These are phyloP conservation scores for Phalera bucephala DNA, from an alignment of 2,888 invertebrate species.

Conservation along the genomic window DNA sequence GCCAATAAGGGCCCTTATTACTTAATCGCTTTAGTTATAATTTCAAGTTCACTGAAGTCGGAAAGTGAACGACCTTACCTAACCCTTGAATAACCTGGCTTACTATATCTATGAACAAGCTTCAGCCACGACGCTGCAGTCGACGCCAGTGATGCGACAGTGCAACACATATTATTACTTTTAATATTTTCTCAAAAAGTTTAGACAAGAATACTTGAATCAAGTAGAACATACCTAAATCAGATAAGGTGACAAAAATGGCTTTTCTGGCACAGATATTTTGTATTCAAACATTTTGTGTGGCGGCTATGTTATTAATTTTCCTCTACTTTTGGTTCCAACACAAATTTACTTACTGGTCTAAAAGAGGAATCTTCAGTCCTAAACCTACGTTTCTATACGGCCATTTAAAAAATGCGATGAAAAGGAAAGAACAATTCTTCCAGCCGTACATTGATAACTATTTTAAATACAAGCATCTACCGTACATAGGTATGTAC, in stretches of 20 bases:
- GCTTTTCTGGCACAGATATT: slow-evolving; percentile 26
- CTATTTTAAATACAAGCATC: slow-evolving; percentile 78
- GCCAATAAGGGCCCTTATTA: too few species aligned
- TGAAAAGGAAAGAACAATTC: slow-evolving; percentile 81
- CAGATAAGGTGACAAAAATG: too few species aligned
- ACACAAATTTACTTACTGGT: slow-evolving; percentile 83
- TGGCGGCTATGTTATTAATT: slow-evolving; percentile 34
- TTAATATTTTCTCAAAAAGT: too few species aligned
- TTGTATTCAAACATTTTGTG: slow-evolving; percentile 35
- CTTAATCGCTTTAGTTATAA: too few species aligned
- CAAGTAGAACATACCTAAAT: too few species aligned
- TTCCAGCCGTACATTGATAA: slow-evolving; percentile 84
- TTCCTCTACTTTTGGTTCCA: slow-evolving; percentile 58
- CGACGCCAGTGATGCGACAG: background rate
- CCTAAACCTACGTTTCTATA: slow-evolving; percentile 84
- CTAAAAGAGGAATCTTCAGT: slow-evolving; percentile 78
- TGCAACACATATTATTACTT: background rate
- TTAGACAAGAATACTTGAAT: too few species aligned
- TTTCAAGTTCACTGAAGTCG: slow-evolving; percentile 28
- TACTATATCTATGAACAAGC: slow-evolving; percentile 11
- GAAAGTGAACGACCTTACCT: slow-evolving; percentile 29
- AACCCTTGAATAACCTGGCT: slow-evolving; percentile 32
- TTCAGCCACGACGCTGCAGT: background rate
- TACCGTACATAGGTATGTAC: slow-evolving; percentile 83
- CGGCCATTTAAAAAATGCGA: slow-evolving; percentile 83